phyloP scores from a whole-genome alignment of 2,888 invertebrate genomes.

The Tachina fera region DNA sequence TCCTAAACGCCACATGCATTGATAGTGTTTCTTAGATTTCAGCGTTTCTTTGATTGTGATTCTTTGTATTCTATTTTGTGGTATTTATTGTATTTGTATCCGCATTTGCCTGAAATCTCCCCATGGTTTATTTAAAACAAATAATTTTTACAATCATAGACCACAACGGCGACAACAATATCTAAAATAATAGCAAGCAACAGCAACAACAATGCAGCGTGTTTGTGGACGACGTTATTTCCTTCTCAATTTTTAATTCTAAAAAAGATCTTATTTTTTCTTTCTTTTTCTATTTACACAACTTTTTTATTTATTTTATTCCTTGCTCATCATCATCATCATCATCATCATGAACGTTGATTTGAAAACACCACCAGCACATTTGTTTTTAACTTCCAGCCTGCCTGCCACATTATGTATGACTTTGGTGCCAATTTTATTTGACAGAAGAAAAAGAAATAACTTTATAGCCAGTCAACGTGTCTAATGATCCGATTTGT shows the following conservation, averaged over 20 bases:
- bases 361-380: constrained; percentile 23
- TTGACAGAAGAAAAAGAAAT: constrained; percentile 77
- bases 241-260: constrained; percentile 27
- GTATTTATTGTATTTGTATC: constrained; percentile 49
- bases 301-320: not conserved
- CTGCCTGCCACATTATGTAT: constrained; percentile 53
- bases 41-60: constrained; percentile 46
- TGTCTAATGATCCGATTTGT: constrained; percentile 82
- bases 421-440: constrained; percentile 71
- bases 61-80: constrained; percentile 37
- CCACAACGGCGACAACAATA: constrained; percentile 68
- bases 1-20: constrained; percentile 69
- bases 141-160: constrained; percentile 69
- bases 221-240: constrained; percentile 65
- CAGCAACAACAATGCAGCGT: constrained; percentile 51
- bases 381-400: constrained; percentile 27
- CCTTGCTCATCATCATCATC: constrained; percentile 33
- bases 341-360: constrained; percentile 39
- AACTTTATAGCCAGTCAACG: constrained; percentile 79
- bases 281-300: not conserved
- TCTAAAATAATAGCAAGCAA: constrained; percentile 51
- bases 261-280: constrained; percentile 7
- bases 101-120: constrained; percentile 53
- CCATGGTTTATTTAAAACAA: constrained; percentile 70
- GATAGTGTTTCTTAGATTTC: constrained; percentile 57